These are phyloP conservation scores for Papilio polyxenes DNA, from an alignment of 1,140 invertebrate genomes.

Conservation along the genomic window DNA sequence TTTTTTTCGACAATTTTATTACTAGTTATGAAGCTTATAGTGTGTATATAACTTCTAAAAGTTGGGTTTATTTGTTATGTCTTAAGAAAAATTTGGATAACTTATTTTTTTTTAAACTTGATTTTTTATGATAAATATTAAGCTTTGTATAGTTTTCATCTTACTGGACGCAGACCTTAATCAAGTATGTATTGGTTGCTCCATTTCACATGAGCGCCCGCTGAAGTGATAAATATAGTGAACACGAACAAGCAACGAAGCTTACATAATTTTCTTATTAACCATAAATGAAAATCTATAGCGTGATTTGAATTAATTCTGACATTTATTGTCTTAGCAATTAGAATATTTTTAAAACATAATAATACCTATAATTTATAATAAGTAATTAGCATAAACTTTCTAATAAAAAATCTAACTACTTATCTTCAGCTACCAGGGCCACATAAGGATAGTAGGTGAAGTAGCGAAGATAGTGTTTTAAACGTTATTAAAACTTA, in stretches of 20 bases:
- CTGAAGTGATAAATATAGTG: slow-evolving; percentile 57
- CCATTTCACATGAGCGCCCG: slow-evolving; percentile 59
- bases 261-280: slow-evolving; percentile 42
- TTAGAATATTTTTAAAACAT: background rate
- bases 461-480: background rate
- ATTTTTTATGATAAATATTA: no score
- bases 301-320: slow-evolving; percentile 9
- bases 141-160: background rate
- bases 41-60: no score
- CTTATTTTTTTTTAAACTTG: no score
- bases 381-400: no score
- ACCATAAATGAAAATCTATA: slow-evolving; percentile 31
- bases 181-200: slow-evolving; percentile 48
- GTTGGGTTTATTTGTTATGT: no score
- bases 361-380: no score
- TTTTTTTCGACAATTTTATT: no score
- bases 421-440: background rate
- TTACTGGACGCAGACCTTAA: slow-evolving; percentile 19
- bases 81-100: no score
- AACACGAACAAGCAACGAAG: slow-evolving; percentile 52
- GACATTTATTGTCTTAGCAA: slow-evolving; percentile 11
- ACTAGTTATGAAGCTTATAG: no score
- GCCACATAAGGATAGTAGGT: no score
- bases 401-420: no score
- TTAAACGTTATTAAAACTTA: background rate